A percentile compares a stretch with the other conserved stretches of the same genome.
phyloP scores from a whole-genome alignment of 2,888 invertebrate species.

The Syrista parreyssii region DNA sequence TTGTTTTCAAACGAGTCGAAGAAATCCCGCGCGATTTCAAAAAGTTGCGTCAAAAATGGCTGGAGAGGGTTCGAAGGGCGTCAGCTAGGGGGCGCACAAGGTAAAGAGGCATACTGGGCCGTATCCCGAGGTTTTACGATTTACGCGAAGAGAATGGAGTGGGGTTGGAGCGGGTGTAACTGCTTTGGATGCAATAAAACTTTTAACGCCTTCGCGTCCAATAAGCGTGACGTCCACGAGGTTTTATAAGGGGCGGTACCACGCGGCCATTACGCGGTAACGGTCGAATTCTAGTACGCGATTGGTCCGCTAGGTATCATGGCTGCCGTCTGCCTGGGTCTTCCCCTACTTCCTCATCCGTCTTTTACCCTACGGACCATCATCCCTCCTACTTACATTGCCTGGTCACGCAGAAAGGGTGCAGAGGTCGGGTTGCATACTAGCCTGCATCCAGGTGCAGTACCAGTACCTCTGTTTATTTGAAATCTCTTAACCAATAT shows the following conservation, averaged over 20 bases:
- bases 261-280: constrained; percentile 63
- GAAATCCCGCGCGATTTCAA: neutral
- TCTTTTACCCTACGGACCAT: constrained; percentile 15
- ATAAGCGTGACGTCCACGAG: constrained; percentile 55
- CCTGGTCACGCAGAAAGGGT: neutral
- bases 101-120: constrained; percentile 37
- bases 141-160: constrained; percentile 38
- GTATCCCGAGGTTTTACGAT: constrained; percentile 51
- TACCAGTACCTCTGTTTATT: neutral
- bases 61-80: constrained; percentile 44
- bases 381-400: constrained; percentile 21
- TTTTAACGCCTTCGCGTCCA: constrained; percentile 62
- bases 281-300: constrained; percentile 36
- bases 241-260: constrained; percentile 59
- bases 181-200: constrained; percentile 58
- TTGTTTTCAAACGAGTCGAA: neutral
- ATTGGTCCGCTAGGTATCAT: constrained; percentile 59
- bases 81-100: constrained; percentile 51
- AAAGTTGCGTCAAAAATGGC: constrained; percentile 19
- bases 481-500: neutral
- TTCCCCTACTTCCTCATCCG: constrained; percentile 37
- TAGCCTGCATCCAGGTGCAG: constrained; percentile 22
- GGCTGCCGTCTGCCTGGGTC: constrained; percentile 52
- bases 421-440: constrained; percentile 1
- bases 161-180: constrained; percentile 54